A percentile compares a stretch with the other conserved stretches of the same genome.
Conservation (phyloP, 2,113 vertebrate genomes). For the Notarius quadriscutis region DNA sequence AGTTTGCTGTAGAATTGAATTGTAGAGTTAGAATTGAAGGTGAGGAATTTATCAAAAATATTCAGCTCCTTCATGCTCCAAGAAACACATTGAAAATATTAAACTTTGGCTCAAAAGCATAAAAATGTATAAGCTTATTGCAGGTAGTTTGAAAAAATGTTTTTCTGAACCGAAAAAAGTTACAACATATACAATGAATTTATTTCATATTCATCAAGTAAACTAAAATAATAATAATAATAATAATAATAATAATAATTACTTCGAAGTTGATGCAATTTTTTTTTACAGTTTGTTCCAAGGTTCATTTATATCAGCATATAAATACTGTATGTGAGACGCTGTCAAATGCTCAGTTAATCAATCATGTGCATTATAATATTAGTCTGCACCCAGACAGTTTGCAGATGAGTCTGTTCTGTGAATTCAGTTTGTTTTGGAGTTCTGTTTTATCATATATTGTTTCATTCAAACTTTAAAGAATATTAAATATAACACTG, state of each 20-base stretch:
- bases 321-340: too few relatives aligned
- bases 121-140: too few relatives aligned
- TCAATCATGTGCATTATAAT: neutral
- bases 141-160: too few relatives aligned
- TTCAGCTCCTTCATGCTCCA: neutral
- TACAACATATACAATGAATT: too few relatives aligned
- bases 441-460: neutral
- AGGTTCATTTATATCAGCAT: too few relatives aligned
- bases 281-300: too few relatives aligned
- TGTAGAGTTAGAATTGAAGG: neutral
- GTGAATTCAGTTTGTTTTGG: neutral
- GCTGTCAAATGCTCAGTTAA: neutral
- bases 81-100: neutral
- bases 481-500: neutral
- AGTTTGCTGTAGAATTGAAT: neutral
- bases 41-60: neutral
- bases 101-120: neutral
- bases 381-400: neutral
- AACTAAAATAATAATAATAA: too few relatives aligned
- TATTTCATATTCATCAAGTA: too few relatives aligned
- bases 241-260: too few relatives aligned
- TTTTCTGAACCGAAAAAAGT: too few relatives aligned
- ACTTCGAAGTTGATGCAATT: too few relatives aligned
- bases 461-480: neutral
- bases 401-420: neutral